Evolutionary conservation across 1,140 invertebrate genomes (phyloP), one percentile per base, ranked within the genome.

Genomic region (Cydia strobilella): DNA sequence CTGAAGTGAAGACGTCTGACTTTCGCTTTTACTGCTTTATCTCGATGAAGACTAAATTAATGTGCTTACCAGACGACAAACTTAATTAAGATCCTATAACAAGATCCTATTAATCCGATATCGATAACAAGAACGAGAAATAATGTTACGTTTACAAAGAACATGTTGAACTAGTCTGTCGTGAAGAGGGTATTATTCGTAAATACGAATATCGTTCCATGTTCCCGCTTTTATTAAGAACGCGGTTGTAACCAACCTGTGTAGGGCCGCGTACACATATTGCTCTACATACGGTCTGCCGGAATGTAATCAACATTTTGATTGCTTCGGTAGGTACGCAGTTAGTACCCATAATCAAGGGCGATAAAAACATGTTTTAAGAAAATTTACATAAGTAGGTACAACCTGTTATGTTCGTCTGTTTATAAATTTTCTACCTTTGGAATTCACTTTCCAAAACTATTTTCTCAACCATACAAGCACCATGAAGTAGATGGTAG

Each of bases 71-170:
- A 42, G 65, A 69, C 65, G 65, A 69, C 65, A 69, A 69, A 69
- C 65, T 39, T 35, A 69, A 69, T 69, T 69, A 69, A 69, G 31
- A 69, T 69, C 65, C 35, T 69, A 69, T 69, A 69, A 69, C 65
- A 69, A 69, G 65, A 69, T 69, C 65, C 65, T 42, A 69, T 69
- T 69, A 69, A 69, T 69, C 65, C 65, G 15, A 35, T 69, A 69
- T 69, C 65, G 65, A 69, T 69, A 69, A 69, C 31, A 69, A n/a
- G 31, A 69, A 27, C 15, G 65, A 10, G 65, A 69, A 69, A 69
- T 69, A 69, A 69, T 69, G 31, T 69, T 69, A 42, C 65, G n/a
- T 69, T 31, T 18, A 69, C 65, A 69, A 69, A 42, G 65, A 69
- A 42, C 65, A 69, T 39, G n/a, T 59, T 20, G 23, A 45, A 45